Evolutionary conservation across 1,140 invertebrate genomes (phyloP), one percentile per base, ranked within the genome.

Genomic region (Oncopeltus fasciatus): DNA sequence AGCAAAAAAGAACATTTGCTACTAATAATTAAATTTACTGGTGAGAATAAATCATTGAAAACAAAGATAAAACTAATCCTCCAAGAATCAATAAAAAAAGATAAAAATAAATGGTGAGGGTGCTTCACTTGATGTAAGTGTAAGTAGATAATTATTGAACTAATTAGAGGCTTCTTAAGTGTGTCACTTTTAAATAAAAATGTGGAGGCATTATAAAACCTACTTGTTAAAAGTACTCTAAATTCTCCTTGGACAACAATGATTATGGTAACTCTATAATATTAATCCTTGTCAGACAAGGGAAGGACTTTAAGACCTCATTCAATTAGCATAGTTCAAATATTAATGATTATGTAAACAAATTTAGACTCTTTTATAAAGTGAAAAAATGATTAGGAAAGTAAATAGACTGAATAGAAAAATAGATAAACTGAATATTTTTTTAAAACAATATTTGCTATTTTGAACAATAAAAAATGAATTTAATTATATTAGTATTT

Each of bases 161-260:
- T 8, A 14, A 5, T 38, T 38, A 38, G 14, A 38, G 14, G 31
- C 31, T 38, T 38, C 14, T 14, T 5, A 38, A 14, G 31, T 5
- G 5, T 14, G 14, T 8, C 31, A 8, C 5, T 38, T 5, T 14
- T 14, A 5, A 5, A 38, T 8, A 38, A 14, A 38, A 38, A 38
- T 8, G 5, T 8, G 14, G 14, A 14, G 5, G 26, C 9, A 53
- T 24, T 8, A 26, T 24, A 24, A 53, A 53, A 53, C 49, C 49
- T 53, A 53, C 49, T 53, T 53, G 49, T 53, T 53, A 24, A 24
- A 53, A 53, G 26, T 53, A 18, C 21, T 26, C 49, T 21, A 53
- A 53, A 53, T 8, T 53, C 18, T 24, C 20, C 20, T 53, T 14
- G 49, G 24, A 53, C 18, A 53, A 24, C 20, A 24, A 20, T 53